phyloP scores from a whole-genome alignment of 2,797 vertebrate genomes.

The Gila robusta region DNA sequence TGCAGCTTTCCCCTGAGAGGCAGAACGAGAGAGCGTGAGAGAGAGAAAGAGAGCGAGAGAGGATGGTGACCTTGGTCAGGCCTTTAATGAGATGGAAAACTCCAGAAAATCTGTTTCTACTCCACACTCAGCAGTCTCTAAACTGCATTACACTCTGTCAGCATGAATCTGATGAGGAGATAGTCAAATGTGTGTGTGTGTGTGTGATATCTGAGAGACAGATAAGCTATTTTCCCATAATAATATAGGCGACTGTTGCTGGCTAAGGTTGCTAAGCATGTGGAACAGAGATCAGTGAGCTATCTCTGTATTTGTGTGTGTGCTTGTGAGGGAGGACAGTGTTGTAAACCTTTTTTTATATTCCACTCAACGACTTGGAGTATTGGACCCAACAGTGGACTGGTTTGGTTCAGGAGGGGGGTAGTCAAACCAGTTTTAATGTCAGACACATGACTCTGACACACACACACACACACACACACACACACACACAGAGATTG shows the following conservation, averaged over 20 bases:
- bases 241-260: constrained; percentile 10
- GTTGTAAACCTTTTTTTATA: constrained; percentile 17
- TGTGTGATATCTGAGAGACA: constrained; percentile 7
- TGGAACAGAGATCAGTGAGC: constrained; percentile 27
- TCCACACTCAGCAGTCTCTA: constrained; percentile 33
- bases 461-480: background rate
- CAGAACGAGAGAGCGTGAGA: background rate
- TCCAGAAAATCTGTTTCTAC: constrained; percentile 29
- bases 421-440: constrained; percentile 14
- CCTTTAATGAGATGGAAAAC: constrained; percentile 41
- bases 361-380: background rate
- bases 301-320: background rate
- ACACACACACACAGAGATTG: background rate
- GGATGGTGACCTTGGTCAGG: constrained; percentile 46
- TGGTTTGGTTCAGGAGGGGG: background rate
- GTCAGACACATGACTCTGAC: background rate
- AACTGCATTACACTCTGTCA: constrained; percentile 52
- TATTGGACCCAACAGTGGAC: constrained; percentile 7
- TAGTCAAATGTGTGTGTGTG: background rate
- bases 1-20: constrained; percentile 26
- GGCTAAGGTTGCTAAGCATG: constrained; percentile 26
- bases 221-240: constrained; percentile 39
- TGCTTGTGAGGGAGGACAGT: background rate
- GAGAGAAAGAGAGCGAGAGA: background rate
- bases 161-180: constrained; percentile 49